Base-by-base conservation (phyloP, 2,888 invertebrate genomes). In the Clanis bilineata region DNA sequence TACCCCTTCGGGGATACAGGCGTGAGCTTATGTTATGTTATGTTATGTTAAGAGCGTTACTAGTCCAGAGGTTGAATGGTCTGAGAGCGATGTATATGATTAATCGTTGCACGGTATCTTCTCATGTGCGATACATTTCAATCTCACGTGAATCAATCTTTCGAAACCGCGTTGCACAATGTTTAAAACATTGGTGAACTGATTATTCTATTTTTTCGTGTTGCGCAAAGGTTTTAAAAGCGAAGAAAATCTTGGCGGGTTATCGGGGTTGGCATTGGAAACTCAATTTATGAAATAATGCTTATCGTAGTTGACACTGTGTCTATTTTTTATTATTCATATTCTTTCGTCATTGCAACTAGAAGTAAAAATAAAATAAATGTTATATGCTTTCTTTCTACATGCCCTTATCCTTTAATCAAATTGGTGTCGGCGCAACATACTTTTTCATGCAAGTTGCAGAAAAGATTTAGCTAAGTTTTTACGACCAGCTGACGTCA, bases 71-170 rank as follows among this genome's bases (percentile, higher is more conserved):
- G n/a, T n/a, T n/a, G n/a, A n/a, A n/a, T n/a, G n/a, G n/a, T n/a
- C n/a, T n/a, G n/a, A n/a, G n/a, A n/a, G n/a, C n/a, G n/a, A n/a
- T 56, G 45, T 55, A 28, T 47, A 56, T 62, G 56, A 62, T 56
- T 62, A 56, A 61, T 56, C 32, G 47, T 4, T 23, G 23, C 23
- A 25, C 56, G 12, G 39, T 44, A 54, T 55, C 51, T 51, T 38
- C 44, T 57, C 44, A 10, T 47, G 39, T 23, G 21, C 12, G 15
- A 25, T 58, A 39, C 39, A 51, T 58, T 58, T 58, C 54, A 32
- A 54, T 56, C 39, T 44, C 39, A 45, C 10, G 28, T 59, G 56
- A 56, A 45, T 59, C 57, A 57, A 41, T 28, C 47, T 60, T 60
- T 45, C 45, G 57, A 57, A 57, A 60, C 38, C 47, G 32, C 56